These are phyloP conservation scores for Papilio demoleus DNA, from an alignment of 2,888 invertebrate genomes.

Conservation along the genomic window DNA sequence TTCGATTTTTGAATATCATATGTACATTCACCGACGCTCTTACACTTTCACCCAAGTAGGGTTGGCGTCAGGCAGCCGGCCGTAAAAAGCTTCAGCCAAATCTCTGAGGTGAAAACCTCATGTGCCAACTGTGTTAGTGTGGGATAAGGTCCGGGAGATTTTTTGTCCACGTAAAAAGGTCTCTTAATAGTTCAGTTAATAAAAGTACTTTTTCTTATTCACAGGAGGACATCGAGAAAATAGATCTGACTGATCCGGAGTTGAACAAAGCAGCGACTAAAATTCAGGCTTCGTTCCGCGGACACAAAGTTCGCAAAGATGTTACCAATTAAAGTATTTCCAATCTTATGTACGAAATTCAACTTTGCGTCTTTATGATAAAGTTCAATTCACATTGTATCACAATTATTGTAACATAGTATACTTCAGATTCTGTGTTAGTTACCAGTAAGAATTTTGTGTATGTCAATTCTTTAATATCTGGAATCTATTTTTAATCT, in stretches of 20 bases:
- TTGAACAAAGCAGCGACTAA: slow-evolving; percentile 95
- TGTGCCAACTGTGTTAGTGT: no score
- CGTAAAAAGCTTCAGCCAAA: no score
- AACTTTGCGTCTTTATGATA: slow-evolving; percentile 17
- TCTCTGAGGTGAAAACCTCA: no score
- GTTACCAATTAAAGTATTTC: slow-evolving; percentile 72
- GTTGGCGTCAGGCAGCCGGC: no score
- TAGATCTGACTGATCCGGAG: slow-evolving; percentile 93
- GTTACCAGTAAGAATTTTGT: slow-evolving; percentile 52
- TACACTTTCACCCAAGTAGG: no score
- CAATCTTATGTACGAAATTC: slow-evolving; percentile 51
- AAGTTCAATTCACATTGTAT: slow-evolving; percentile 35
- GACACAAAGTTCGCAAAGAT: slow-evolving; percentile 94
- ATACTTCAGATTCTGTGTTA: slow-evolving; percentile 5
- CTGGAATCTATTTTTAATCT: slow-evolving; percentile 40
- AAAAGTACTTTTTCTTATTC: slow-evolving; percentile 46
- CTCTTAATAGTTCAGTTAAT: no score
- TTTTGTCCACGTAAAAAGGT: no score
- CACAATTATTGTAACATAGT: slow-evolving; percentile 37
- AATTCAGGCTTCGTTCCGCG: slow-evolving; percentile 96
- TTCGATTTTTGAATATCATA: no score
- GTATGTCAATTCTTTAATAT: slow-evolving; percentile 56
- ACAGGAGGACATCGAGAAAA: slow-evolving; percentile 90
- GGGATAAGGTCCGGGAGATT: no score
- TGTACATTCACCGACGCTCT: no score